phyloP scores from a whole-genome alignment of 1,140 invertebrate species.

The Drosophila trapezifrons region DNA sequence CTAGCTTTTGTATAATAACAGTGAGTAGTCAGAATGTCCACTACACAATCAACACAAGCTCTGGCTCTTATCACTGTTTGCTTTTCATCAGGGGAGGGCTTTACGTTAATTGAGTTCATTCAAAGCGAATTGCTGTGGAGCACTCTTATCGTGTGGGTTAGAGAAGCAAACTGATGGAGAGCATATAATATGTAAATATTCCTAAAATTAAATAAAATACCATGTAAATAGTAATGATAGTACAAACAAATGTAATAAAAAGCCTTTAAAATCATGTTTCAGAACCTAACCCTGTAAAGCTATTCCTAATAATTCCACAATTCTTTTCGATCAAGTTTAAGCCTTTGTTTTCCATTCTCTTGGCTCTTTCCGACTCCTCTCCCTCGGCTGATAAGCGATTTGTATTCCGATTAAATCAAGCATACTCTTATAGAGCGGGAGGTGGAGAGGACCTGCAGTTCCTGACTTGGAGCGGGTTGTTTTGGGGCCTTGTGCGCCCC shows the following conservation, averaged over 20 bases:
- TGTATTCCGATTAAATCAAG: constrained; percentile 72
- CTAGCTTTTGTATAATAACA: constrained; percentile 4
- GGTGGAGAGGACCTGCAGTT: background rate
- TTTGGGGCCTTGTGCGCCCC: constrained; percentile 11
- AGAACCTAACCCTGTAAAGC: too few species aligned
- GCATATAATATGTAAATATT: background rate
- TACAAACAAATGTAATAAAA: background rate
- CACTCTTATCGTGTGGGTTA: constrained; percentile 1
- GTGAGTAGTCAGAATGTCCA: constrained; percentile 6
- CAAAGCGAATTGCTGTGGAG: background rate
- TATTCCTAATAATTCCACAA: background rate
- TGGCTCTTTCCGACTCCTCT: background rate
- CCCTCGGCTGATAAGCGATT: constrained; percentile 62
- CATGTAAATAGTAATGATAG: background rate
- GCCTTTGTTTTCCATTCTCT: background rate
- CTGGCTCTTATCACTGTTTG: constrained; percentile 27
- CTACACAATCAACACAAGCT: constrained; percentile 7
- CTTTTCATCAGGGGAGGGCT: background rate
- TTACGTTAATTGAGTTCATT: constrained; percentile 5
- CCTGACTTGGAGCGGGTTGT: background rate
- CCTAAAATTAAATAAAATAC: background rate
- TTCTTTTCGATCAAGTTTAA: background rate
- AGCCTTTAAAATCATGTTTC: background rate
- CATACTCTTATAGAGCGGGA: constrained; percentile 23
- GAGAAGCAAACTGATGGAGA: too few species aligned